Evolutionary conservation across 2,888 invertebrate species (phyloP).

Genomic region (Ceramica pisi): DNA sequence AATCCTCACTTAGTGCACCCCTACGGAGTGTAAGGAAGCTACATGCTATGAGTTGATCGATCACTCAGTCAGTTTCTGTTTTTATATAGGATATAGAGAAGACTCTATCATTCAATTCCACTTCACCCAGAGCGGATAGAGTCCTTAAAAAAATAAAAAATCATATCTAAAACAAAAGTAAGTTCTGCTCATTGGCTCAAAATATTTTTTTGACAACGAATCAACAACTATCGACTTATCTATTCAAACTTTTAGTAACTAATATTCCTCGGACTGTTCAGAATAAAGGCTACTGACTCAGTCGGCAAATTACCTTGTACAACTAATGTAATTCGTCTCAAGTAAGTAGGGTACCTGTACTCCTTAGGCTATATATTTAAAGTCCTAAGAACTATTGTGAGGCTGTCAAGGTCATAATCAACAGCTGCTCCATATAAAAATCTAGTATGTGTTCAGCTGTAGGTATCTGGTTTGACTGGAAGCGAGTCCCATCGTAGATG

Average conservation of each 20-base stretch:
- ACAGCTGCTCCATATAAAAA: neutral
- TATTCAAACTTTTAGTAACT: neutral
- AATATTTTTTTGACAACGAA: neutral
- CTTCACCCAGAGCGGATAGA: too few species aligned
- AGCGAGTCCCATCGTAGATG: neutral
- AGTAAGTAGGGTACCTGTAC: too few species aligned
- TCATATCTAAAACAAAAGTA: neutral
- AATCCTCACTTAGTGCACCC: too few species aligned
- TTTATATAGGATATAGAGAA: too few species aligned
- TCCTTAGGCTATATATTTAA: too few species aligned
- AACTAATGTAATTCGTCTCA: neutral
- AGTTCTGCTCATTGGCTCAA: neutral
- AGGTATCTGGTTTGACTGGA: neutral
- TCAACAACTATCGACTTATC: neutral
- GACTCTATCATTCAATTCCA: too few species aligned
- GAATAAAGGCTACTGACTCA: neutral
- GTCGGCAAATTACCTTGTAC: too few species aligned
- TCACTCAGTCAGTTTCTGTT: too few species aligned
- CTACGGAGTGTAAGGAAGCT: too few species aligned
- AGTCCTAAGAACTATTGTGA: neutral
- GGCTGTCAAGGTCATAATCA: neutral
- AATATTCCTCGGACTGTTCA: neutral
- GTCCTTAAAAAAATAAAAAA: too few species aligned
- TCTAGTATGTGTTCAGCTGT: neutral
- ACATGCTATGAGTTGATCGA: too few species aligned